phyloP scores from a whole-genome alignment of 2,888 invertebrate species.

The Tholera decimalis region DNA sequence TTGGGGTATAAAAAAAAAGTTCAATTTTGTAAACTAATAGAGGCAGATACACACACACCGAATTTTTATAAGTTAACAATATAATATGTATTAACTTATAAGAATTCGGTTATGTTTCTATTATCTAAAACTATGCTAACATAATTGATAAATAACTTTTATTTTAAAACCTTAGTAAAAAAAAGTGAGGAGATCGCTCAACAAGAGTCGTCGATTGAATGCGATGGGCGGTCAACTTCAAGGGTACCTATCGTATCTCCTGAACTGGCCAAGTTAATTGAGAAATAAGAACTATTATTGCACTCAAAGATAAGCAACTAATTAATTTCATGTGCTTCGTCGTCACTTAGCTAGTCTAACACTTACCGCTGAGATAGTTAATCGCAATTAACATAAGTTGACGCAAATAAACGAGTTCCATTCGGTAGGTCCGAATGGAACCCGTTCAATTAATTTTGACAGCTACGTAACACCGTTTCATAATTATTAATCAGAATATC shows the following conservation, averaged over 20 bases:
- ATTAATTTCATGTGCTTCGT: conserved; percentile 2
- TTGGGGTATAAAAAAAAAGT: too few relatives aligned
- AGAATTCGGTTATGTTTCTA: background rate
- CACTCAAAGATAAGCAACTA: background rate
- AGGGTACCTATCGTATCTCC: background rate
- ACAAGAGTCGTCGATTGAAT: background rate
- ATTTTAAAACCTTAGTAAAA: background rate
- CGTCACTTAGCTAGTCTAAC: background rate
- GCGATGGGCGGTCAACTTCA: background rate
- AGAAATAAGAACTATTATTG: background rate
- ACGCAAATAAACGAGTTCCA: too few relatives aligned
- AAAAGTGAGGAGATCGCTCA: background rate
- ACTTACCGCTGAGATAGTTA: background rate
- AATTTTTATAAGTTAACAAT: too few relatives aligned
- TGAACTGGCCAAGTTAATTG: background rate
- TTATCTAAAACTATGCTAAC: background rate
- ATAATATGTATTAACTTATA: background rate
- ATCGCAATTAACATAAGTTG: background rate
- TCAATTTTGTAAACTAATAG: too few relatives aligned
- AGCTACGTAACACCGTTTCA: background rate
- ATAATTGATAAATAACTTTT: too few relatives aligned
- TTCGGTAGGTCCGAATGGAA: background rate
- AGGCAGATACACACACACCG: too few relatives aligned
- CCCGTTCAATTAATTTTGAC: background rate
- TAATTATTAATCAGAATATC: background rate